Conservation (phyloP, 1,140 invertebrate genomes). For the Phenacoccus solenopsis region DNA sequence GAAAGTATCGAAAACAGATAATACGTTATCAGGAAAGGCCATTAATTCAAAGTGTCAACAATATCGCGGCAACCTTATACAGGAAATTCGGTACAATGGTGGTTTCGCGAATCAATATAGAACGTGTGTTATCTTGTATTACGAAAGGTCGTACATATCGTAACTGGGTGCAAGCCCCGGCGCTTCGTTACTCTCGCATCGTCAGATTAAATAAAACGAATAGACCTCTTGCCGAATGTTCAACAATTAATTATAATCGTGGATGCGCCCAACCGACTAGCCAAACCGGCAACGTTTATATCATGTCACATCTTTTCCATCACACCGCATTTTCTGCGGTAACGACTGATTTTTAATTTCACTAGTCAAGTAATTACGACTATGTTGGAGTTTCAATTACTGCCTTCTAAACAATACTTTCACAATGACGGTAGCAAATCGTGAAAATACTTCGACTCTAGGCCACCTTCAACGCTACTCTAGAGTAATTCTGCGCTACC, state of each 20-base stretch:
- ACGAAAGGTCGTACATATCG: neutral
- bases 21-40: neutral
- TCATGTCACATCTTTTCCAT: too few relatives aligned
- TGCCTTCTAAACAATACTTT: too few relatives aligned
- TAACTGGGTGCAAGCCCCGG: neutral
- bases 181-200: neutral
- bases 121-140: neutral
- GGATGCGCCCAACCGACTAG: too few relatives aligned
- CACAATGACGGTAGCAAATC: too few relatives aligned
- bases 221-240: neutral
- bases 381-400: too few relatives aligned
- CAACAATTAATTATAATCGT: neutral
- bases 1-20: neutral
- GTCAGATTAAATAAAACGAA: neutral
- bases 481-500: too few relatives aligned
- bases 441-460: too few relatives aligned
- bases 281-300: too few relatives aligned
- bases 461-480: too few relatives aligned
- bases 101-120: neutral
- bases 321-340: too few relatives aligned
- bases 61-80: neutral
- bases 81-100: neutral
- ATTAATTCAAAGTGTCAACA: slow-evolving; percentile 3
- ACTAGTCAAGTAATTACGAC: too few relatives aligned
- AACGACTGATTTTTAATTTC: too few relatives aligned